These are phyloP conservation scores for Chiroxiphia lanceolata DNA, from an alignment of 2,797 vertebrate species.

Conservation along the genomic window DNA sequence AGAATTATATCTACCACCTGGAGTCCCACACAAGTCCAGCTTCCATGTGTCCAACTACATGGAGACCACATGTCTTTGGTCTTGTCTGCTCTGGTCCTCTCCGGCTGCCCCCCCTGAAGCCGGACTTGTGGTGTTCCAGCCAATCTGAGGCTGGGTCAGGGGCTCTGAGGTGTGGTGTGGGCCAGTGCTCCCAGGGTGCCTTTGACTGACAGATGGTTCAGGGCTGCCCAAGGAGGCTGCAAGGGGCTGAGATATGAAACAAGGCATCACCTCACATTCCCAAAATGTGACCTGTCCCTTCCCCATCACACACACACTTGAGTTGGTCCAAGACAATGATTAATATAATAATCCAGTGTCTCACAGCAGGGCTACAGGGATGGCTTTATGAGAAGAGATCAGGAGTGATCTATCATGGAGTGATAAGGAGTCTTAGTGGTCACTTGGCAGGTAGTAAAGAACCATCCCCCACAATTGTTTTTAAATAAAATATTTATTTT, in stretches of 20 bases:
- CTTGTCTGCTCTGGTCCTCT: background rate
- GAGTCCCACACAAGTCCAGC: background rate
- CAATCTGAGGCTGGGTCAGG: background rate
- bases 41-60: background rate
- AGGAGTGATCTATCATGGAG: background rate
- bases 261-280: background rate
- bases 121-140: background rate
- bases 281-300: background rate
- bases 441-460: background rate
- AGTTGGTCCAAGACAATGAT: background rate
- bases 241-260: background rate
- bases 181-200: background rate
- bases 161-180: no score
- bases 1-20: no score
- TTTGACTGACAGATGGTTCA: background rate
- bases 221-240: background rate
- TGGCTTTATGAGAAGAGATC: background rate
- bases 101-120: no score
- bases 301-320: no score
- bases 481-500: background rate
- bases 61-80: background rate
- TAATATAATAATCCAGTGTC: background rate
- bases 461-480: rapidly evolving
- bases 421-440: background rate
- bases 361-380: background rate